Evolutionary conservation across 2,113 vertebrate species (phyloP).

Genomic region (Macrotis lagotis): DNA sequence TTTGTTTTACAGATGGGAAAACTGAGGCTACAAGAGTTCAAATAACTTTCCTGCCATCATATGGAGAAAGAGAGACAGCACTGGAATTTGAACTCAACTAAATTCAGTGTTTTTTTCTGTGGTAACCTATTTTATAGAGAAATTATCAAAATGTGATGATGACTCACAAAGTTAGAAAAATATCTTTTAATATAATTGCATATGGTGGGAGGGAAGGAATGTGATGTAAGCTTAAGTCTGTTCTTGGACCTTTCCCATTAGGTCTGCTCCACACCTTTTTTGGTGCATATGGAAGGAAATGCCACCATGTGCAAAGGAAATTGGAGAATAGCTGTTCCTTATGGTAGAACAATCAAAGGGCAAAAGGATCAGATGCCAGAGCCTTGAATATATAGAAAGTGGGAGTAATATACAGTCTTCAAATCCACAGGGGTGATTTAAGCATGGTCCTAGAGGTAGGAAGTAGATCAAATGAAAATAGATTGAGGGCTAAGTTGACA

Average conservation of each 20-base stretch:
- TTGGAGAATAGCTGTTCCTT: not conserved
- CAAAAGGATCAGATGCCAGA: not conserved
- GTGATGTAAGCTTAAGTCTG: slow-evolving; percentile 28
- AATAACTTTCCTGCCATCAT: not conserved
- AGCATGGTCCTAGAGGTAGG: not conserved
- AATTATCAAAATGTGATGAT: slow-evolving; percentile 4
- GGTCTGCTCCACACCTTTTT: not conserved
- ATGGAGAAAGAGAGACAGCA: too few species aligned
- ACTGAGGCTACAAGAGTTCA: not conserved
- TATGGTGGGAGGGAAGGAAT: not conserved
- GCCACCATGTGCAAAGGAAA: slow-evolving; percentile 33
- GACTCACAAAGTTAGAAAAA: slow-evolving; percentile 23
- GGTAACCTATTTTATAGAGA: not conserved
- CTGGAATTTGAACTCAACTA: not conserved
- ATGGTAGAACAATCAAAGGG: not conserved
- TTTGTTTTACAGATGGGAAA: not conserved
- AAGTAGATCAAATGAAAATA: not conserved
- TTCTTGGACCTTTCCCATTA: slow-evolving; percentile 26
- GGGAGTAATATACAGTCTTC: not conserved
- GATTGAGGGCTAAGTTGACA: not conserved
- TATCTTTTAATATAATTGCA: not conserved
- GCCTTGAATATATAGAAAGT: not conserved
- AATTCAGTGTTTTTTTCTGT: not conserved
- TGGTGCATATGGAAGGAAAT: slow-evolving; percentile 38
- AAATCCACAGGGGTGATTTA: not conserved